A percentile compares a stretch with the other conserved stretches of the same genome.
Evolutionary conservation across 1,140 invertebrate genomes (phyloP).

Genomic region (Philaenus spumarius): DNA sequence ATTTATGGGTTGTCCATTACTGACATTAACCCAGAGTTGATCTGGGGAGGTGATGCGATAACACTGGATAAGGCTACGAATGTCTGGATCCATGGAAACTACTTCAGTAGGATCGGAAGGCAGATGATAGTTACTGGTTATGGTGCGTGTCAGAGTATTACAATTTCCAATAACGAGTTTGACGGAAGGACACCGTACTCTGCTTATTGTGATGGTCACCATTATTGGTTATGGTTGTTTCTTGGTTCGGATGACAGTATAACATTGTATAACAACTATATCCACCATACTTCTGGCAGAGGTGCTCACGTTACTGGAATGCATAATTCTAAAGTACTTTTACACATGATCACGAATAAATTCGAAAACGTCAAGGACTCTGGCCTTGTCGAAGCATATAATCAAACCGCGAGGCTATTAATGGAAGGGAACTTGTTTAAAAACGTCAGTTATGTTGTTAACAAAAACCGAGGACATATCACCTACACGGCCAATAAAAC

Average conservation of each 20-base stretch:
- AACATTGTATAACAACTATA: not conserved
- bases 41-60: slow-evolving; percentile 10
- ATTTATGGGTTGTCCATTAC: not conserved
- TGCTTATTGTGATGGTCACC: not conserved
- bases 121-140: not conserved
- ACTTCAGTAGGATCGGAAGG: not conserved
- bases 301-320: not conserved
- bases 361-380: not conserved
- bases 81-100: not conserved
- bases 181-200: too few relatives aligned
- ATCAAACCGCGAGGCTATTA: not conserved
- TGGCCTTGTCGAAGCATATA: not conserved
- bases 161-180: not conserved
- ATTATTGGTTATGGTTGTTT: slow-evolving; percentile 11
- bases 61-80: not conserved
- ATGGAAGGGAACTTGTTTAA: not conserved
- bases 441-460: not conserved
- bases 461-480: not conserved
- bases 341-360: not conserved
- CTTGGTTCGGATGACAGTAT: not conserved
- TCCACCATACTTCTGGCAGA: not conserved
- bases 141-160: not conserved
- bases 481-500: not conserved
- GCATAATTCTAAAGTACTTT: not conserved
- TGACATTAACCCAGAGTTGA: slow-evolving; percentile 1